Percentiles rank a stretch among this genome's conserved stretches.
Conservation (phyloP, 2,797 vertebrate species). For the Mus caroli region DNA sequence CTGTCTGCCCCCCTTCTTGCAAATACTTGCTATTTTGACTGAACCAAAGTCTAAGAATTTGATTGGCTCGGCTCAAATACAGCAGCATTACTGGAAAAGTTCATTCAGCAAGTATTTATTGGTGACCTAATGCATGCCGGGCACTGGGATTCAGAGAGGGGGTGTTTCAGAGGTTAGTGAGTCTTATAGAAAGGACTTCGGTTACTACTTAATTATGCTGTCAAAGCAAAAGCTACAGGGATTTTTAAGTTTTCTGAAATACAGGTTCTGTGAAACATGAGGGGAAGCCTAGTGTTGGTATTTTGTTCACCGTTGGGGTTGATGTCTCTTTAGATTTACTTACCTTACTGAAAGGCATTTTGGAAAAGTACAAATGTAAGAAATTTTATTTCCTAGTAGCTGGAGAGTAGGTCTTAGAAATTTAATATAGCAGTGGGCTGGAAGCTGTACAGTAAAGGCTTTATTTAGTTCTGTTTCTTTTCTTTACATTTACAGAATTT, state of each 20-base stretch:
- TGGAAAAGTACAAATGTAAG: constrained; percentile 62
- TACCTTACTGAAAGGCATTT: constrained; percentile 48
- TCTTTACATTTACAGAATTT: constrained; percentile 58
- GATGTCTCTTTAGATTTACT: constrained; percentile 42
- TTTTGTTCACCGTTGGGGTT: constrained; percentile 59
- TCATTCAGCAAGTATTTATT: constrained; percentile 59
- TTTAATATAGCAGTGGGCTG: constrained; percentile 41
- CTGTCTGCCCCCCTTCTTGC: background rate
- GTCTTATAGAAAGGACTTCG: constrained; percentile 46
- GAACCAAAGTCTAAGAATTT: constrained; percentile 61
- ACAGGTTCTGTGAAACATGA: constrained; percentile 67
- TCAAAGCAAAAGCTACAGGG: constrained; percentile 66
- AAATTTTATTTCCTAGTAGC: constrained; percentile 50
- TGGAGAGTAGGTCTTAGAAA: constrained; percentile 50
- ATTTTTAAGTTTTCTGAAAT: constrained; percentile 69
- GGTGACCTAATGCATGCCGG: constrained; percentile 16
- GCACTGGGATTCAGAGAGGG: constrained; percentile 53
- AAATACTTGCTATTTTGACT: constrained; percentile 50
- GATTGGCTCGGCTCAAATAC: constrained; percentile 40
- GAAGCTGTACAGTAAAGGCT: constrained; percentile 21
- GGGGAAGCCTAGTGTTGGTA: constrained; percentile 26
- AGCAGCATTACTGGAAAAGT: constrained; percentile 48
- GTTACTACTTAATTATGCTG: constrained; percentile 65
- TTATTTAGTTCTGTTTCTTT: constrained; percentile 45
- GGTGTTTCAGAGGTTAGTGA: constrained; percentile 35